Percentiles rank a stretch among this genome's conserved stretches.
phyloP scores from a whole-genome alignment of 2,113 vertebrate genomes.

The Rhea pennata region DNA sequence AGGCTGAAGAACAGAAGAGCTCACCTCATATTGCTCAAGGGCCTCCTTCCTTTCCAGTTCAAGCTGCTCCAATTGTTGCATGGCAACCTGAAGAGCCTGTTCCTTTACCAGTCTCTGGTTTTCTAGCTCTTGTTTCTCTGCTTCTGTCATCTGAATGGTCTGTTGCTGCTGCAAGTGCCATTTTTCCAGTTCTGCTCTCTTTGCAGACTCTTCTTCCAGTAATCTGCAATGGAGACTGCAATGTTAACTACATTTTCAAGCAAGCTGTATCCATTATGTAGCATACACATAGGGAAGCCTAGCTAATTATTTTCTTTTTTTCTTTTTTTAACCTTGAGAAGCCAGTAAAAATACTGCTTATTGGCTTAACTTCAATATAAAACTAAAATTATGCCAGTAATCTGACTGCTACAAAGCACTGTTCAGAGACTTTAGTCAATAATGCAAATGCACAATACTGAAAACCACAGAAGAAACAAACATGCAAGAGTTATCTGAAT shows the following conservation, averaged over 20 bases:
- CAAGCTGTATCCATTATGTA: background rate
- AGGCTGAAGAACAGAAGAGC: background rate
- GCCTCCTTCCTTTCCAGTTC: conserved; percentile 88
- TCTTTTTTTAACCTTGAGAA: background rate
- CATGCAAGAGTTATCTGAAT: background rate
- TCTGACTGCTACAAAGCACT: conserved; percentile 1
- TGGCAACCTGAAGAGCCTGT: conserved; percentile 86
- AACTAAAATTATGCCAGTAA: background rate
- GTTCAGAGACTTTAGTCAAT: conserved; percentile 29
- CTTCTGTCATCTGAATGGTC: conserved; percentile 89
- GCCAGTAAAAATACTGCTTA: background rate
- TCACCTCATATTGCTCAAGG: conserved; percentile 92
- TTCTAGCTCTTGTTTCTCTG: conserved; percentile 93
- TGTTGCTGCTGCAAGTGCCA: conserved; percentile 91
- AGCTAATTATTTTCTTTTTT: background rate
- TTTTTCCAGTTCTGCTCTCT: conserved; percentile 90
- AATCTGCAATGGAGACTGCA: conserved; percentile 72
- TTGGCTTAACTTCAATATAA: background rate
- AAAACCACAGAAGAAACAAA: background rate
- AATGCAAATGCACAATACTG: background rate
- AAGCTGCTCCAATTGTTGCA: conserved; percentile 89
- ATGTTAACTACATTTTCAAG: background rate
- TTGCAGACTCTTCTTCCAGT: conserved; percentile 90
- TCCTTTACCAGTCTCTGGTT: conserved; percentile 87
- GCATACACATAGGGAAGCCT: background rate